Evolutionary conservation across 2,113 vertebrate species (phyloP).

Genomic region (Rousettus leschenaultii): DNA sequence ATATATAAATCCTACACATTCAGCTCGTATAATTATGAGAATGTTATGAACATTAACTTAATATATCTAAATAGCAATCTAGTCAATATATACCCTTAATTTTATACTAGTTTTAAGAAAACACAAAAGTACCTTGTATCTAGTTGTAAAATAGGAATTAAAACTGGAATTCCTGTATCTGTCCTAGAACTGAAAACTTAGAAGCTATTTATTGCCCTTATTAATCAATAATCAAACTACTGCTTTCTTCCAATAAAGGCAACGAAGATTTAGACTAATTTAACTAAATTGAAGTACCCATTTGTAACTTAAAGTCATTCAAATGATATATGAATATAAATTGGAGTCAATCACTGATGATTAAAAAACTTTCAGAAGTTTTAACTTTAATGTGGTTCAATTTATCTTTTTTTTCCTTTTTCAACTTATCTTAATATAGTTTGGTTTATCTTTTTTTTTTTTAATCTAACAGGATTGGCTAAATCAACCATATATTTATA

Average conservation of each 20-base stretch:
- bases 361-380: neutral
- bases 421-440: neutral
- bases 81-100: neutral
- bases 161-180: neutral
- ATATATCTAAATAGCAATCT: neutral
- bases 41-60: neutral
- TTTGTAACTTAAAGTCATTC: neutral
- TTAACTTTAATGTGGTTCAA: neutral
- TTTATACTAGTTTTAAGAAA: constrained; percentile 21
- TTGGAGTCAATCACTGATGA: neutral
- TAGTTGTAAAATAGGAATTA: neutral
- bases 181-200: neutral
- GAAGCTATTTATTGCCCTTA: neutral
- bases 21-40: neutral
- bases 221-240: neutral
- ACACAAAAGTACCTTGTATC: neutral
- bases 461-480: neutral
- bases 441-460: neutral
- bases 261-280: neutral
- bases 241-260: neutral
- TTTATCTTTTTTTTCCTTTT: neutral
- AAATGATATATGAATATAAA: neutral
- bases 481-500: neutral
- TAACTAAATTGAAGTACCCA: neutral
- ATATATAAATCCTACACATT: neutral